Conservation (phyloP, 2,888 invertebrate genomes). For the Seira ritae region DNA sequence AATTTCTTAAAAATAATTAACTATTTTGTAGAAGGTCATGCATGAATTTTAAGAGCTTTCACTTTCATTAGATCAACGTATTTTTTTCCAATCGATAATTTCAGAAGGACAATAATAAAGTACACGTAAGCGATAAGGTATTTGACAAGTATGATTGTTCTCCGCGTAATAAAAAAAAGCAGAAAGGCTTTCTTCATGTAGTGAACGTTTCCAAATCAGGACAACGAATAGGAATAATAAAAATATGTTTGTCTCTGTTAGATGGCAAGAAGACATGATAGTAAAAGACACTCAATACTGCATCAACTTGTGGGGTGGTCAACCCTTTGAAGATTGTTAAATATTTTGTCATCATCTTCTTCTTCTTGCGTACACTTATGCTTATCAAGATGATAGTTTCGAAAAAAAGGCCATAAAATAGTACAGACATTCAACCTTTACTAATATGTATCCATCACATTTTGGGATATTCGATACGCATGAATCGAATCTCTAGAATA, state of each 20-base stretch:
- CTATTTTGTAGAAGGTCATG: not conserved
- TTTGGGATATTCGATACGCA: not conserved
- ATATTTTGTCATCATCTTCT: slow-evolving; percentile 28
- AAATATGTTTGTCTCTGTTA: not conserved
- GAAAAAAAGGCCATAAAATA: slow-evolving; percentile 35
- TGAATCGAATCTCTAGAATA: not conserved
- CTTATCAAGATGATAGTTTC: slow-evolving; percentile 35
- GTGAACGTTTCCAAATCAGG: slow-evolving; percentile 9
- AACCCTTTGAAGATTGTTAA: slow-evolving; percentile 57
- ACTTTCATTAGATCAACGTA: not conserved
- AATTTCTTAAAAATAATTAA: not conserved
- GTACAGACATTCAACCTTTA: slow-evolving; percentile 16
- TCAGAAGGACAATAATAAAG: not conserved
- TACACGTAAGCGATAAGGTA: not conserved
- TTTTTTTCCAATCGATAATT: not conserved
- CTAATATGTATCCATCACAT: slow-evolving; percentile 21
- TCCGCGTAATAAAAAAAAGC: not conserved
- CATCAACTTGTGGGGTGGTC: slow-evolving; percentile 55
- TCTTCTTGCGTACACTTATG: slow-evolving; percentile 2
- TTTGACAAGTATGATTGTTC: slow-evolving; percentile 4
- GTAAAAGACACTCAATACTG: not conserved
- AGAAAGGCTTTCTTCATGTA: not conserved
- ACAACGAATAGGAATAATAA: not conserved
- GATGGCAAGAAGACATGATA: not conserved
- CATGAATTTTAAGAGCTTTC: too few relatives aligned